These are phyloP conservation scores for Syndactyla subalaris DNA, from an alignment of 2,797 vertebrate species.

Conservation along the genomic window DNA sequence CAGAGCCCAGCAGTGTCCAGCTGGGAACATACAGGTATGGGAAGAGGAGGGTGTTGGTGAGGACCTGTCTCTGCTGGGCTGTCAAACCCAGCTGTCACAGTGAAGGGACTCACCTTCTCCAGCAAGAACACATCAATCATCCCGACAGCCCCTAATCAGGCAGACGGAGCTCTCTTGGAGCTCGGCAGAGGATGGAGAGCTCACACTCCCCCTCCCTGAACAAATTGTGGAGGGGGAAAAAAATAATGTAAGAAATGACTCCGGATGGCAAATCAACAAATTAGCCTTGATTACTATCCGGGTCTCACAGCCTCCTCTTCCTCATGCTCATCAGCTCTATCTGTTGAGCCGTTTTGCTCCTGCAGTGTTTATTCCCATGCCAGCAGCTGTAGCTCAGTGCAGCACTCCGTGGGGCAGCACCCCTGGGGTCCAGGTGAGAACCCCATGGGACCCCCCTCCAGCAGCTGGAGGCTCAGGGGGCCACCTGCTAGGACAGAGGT, in stretches of 20 bases:
- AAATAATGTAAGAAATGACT: slow-evolving; percentile 54
- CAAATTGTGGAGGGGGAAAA: not conserved
- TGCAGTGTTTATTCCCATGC: accelerated
- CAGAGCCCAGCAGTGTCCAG: not conserved
- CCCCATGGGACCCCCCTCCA: not conserved
- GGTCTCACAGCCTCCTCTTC: slow-evolving; percentile 3
- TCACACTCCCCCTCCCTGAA: not conserved
- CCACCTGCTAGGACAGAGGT: accelerated
- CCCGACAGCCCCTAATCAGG: slow-evolving; percentile 66
- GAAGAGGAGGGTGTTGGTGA: slow-evolving; percentile 36
- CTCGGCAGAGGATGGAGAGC: slow-evolving; percentile 30
- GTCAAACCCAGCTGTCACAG: slow-evolving; percentile 44
- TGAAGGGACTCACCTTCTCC: slow-evolving; percentile 53
- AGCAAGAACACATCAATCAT: slow-evolving; percentile 64
- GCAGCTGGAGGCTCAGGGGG: not conserved
- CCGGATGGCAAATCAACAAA: slow-evolving; percentile 60
- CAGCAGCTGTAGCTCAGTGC: accelerated
- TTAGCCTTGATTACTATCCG: slow-evolving; percentile 38
- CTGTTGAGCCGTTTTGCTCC: not conserved
- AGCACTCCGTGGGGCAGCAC: accelerated
- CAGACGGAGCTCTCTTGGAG: slow-evolving; percentile 45
- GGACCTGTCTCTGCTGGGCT: slow-evolving; percentile 41
- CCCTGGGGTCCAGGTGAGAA: not conserved
- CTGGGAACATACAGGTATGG: slow-evolving; percentile 37
- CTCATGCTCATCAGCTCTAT: not conserved